Base-by-base conservation (phyloP, 1,140 invertebrate genomes). In the Drosophila obscura region DNA sequence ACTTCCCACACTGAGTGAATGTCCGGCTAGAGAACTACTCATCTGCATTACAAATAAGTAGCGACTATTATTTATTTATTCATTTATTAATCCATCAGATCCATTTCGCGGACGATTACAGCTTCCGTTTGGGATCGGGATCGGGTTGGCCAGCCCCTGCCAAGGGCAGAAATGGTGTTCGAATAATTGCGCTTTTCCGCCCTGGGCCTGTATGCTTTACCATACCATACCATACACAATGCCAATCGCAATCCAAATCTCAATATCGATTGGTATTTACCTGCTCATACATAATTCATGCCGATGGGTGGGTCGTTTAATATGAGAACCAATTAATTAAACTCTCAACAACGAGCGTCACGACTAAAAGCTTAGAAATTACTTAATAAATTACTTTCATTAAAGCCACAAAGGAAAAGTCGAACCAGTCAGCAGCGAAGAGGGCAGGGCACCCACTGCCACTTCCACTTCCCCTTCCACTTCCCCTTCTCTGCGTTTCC, bases 301-400 rank as follows among this genome's bases (percentile, higher is more conserved):
- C 43, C 44, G 26, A 56, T 74, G 83, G 63, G 46, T 53, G 35
- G 50, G 51, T 69, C 74, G 74, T 88, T 87, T 87, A 83, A 87
- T 88, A 78, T 82, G 78, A 82, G 88, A 87, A 76, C 55, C 79
- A 87, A 87, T 88, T 87, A 87, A 87, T 87, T 87, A 87, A 88
- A 82, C 72, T 80, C 82, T 85, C 82, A 81, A 75, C 82, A 58
- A 63, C 73, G 60, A 87, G 65, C 83, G 83, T 82, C 82, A 79
- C 79, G 83, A 82, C 83, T 82, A 82, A 79, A 73, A 82, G 83
- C 82, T 88, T 88, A 87, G 82, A 87, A 88, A 87, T 87, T 87
- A 87, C 82, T 87, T 87, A 88, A 87, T 87, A 87, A 87, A 87
- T 87, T 88, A 88, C 79, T 82, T 82, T 76, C 78, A 82, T 85